These are phyloP conservation scores for Xenentodon cancila DNA, from an alignment of 2,797 vertebrate species.

Conservation along the genomic window DNA sequence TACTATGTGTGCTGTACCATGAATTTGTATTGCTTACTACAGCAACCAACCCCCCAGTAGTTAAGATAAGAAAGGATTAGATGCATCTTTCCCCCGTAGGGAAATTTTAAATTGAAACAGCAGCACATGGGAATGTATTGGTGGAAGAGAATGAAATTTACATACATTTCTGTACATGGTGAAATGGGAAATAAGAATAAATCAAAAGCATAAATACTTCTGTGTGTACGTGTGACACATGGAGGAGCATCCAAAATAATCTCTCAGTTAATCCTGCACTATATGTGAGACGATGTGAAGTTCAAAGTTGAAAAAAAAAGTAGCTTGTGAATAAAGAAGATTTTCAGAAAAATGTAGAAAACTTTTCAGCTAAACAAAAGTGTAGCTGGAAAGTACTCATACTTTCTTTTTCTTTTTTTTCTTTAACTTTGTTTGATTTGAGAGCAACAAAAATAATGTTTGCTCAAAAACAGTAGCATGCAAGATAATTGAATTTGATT, in stretches of 20 bases:
- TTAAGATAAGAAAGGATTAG: too few relatives aligned
- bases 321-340: not conserved
- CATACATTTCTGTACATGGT: slow-evolving; percentile 6
- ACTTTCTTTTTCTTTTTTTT: too few relatives aligned
- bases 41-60: too few relatives aligned
- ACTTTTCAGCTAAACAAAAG: too few relatives aligned
- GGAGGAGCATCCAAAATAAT: slow-evolving; percentile 1
- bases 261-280: slow-evolving; percentile 1
- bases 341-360: not conserved
- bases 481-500: not conserved
- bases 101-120: slow-evolving; percentile 2
- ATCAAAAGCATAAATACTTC: not conserved
- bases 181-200: not conserved
- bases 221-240: not conserved
- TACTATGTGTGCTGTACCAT: not conserved
- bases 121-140: not conserved
- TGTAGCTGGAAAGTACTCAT: not conserved
- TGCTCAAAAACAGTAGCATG: not conserved
- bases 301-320: not conserved
- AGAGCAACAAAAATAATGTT: not conserved
- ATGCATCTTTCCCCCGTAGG: too few relatives aligned
- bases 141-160: slow-evolving; percentile 10
- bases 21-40: not conserved
- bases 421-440: too few relatives aligned
- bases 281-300: not conserved